Base-by-base conservation (phyloP, 2,888 invertebrate species). In the Nomada fucata region DNA sequence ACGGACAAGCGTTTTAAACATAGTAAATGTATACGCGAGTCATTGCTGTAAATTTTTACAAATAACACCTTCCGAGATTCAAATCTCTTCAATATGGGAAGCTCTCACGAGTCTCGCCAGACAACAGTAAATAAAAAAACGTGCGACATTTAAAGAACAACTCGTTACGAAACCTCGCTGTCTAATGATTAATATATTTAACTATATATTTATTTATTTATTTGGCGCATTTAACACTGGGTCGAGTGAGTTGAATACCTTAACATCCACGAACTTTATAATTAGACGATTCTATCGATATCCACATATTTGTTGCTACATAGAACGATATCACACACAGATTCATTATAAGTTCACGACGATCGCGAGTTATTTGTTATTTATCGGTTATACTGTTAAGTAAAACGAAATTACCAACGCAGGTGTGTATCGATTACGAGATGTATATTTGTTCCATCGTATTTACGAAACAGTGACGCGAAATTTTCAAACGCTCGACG, bases 191-290 rank as follows among this genome's bases (percentile, higher is more conserved):
- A 23, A n/a, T 80, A 63, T 11, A 67, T 4, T 70, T 73, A 72
- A 76, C 60, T 15, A 44, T 50, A 7, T 36, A 36, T 36, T 36
- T 29, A 29, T 29, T 29, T 52, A 57, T 65, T 23, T 36, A 76
- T 76, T 82, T 76, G 82, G 72, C 72, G 71, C 64, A 7, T 71
- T 36, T 69, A 63, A 72, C 74, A 75, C 68, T 72, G 57, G 60
- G 69, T 69, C 26, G 5, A 61, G 44, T 61, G 61, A 47, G 7
- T 76, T n/a, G 60, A 65, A 53, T 60, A 47, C 20, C 36, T 20
- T 15, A 50, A 29, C 10, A 13, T 5, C 20, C 2, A 20, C 4
- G 13, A 64, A 71, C 50, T 59, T 29, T 15, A 44, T 36, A 52
- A 18, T n/a, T n/a, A 44, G 55, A 69, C 53, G n/a, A 18, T 18